A percentile compares a stretch with the other conserved stretches of the same genome.
Conservation (phyloP, 2,797 vertebrate genomes). For the Eleutherodactylus coqui region DNA sequence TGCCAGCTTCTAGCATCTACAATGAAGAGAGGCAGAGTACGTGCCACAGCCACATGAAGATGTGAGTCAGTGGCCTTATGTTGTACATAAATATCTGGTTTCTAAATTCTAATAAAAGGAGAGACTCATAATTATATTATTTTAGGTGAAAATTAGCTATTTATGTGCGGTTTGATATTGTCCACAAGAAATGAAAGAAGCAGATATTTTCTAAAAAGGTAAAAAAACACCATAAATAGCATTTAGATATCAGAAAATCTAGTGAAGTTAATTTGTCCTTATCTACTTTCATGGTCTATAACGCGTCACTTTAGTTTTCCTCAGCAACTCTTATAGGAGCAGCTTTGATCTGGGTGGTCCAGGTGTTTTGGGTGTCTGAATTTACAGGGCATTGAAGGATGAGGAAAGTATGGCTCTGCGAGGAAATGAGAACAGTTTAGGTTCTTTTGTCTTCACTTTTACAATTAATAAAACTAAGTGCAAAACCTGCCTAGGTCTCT, state of each 20-base stretch:
- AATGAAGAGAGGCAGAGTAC: no score
- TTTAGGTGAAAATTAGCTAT: not conserved
- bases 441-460: not conserved
- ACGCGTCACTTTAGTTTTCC: not conserved
- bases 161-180: not conserved
- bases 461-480: not conserved
- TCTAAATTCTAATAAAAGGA: no score
- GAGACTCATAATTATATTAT: no score
- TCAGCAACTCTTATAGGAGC: not conserved
- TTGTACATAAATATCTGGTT: no score
- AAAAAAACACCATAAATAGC: not conserved
- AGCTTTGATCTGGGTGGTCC: constrained; percentile 27
- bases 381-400: constrained; percentile 18
- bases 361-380: constrained; percentile 15
- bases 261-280: not conserved
- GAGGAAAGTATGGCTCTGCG: not conserved
- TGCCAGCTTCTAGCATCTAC: no score
- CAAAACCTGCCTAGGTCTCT: not conserved
- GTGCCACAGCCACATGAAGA: no score
- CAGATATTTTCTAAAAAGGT: not conserved
- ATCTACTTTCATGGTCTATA: constrained; percentile 18
- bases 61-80: no score
- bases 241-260: not conserved
- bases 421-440: not conserved
- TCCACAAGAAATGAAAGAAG: not conserved